Evolutionary conservation across 2,113 vertebrate genomes (phyloP), one percentile per base, ranked within the genome.

Genomic region (Barbus barbus): DNA sequence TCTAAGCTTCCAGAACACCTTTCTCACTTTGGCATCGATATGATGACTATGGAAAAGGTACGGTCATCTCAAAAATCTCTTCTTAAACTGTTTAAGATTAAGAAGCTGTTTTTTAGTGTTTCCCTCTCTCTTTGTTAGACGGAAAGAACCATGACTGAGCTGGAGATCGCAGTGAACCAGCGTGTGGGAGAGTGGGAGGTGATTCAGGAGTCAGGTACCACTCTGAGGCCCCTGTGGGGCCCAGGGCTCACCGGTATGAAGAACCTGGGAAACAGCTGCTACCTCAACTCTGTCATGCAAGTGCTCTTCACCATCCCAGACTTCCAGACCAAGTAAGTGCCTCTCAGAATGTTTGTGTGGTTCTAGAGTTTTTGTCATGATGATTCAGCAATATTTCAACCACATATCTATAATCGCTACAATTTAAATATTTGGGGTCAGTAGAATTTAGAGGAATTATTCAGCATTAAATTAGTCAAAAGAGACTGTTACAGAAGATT

Each of bases 261-360:
- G 78, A 99, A 99, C 92, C 91, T 99, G 93, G 98, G 98, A 77
- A 99, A 99, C 94, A 99, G 97, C 93, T 99, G 98, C 96, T 99
- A 99, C 95, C 98, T 99, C 94, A 99, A 99, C 93, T 99, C 98
- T 1, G 98, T 99, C 93, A 97, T 99, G 96, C 98, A 99, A 96
- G 98, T 99, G 94, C 94, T 99, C 91, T 99, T 99, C 95, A 99
- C 97, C 90, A 95, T 99, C 89, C 97, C 98, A 4, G 97, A 99
- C 93, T 99, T 99, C 94, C 95, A 97, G 94, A 96, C 92, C 94
- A 99, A 97, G 98, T 99, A 77, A 97, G 97, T 96, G 89, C 24
- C 14, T 58, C 12, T 56, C 73, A 36, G 16, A 4, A 12, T 67
- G 60, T 46, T 9, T 78, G 75, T 83, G 16, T 65, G 36, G 4